Evolutionary conservation across 2,888 invertebrate species (phyloP).

Genomic region (Steinernema hermaphroditum): DNA sequence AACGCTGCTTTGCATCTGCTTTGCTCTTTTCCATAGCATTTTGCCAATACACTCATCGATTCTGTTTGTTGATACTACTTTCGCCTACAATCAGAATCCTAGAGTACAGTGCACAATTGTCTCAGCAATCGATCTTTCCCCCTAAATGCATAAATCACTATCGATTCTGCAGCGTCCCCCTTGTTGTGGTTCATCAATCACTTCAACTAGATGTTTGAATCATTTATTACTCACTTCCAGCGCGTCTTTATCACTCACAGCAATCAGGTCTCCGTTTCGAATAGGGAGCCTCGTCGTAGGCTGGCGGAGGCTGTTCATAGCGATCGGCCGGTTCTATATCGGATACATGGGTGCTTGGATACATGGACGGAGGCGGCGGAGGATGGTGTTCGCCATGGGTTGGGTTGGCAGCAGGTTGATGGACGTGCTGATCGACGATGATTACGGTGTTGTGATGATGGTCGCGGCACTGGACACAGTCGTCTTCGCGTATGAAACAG

Average conservation of each 20-base stretch:
- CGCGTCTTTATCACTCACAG: not conserved
- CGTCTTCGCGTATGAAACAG: not conserved
- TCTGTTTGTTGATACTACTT: no score
- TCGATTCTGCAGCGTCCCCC: not conserved
- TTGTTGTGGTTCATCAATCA: not conserved
- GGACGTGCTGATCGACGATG: not conserved
- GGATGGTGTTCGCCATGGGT: not conserved
- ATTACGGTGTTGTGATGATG: not conserved
- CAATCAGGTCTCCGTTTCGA: not conserved
- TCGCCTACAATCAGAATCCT: no score
- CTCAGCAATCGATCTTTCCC: no score
- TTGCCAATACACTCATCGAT: no score
- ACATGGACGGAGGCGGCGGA: not conserved
- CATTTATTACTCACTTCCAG: not conserved
- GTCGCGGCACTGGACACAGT: not conserved
- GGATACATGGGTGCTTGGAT: not conserved
- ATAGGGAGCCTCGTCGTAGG: not conserved
- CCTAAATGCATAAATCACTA: not conserved
- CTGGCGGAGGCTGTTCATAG: not conserved
- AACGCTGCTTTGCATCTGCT: no score
- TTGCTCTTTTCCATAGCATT: no score
- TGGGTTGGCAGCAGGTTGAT: not conserved
- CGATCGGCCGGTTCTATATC: not conserved
- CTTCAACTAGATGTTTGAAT: not conserved
- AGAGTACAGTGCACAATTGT: no score